Base-by-base conservation (phyloP, 2,888 invertebrate genomes). In the Machimus atricapillus region DNA sequence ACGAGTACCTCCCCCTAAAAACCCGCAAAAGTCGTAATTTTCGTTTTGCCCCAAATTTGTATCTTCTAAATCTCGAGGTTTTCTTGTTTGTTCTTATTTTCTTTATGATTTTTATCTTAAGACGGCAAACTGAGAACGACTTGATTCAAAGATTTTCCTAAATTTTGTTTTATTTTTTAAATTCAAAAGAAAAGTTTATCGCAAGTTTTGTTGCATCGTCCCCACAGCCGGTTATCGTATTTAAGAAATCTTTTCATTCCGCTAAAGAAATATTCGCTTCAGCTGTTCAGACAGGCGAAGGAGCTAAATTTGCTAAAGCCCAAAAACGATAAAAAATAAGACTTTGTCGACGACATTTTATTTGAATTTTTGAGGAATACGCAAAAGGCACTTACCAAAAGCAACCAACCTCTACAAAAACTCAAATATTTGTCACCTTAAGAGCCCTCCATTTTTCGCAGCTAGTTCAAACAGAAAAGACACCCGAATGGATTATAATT, bases 21-120 rank as follows among this genome's bases (percentile, higher is more conserved):
- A 8, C 40, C 37, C 40, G 34, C 66, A 82, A 81, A 82, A 66
- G 82, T 58, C 82, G 82, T 82, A 52, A 52, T 82, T 82, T 82
- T 52, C 66, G 9, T 82, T 82, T 66, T 79, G 52, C 40, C 31
- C 19, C n/a, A 52, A 82, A 58, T 66, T 58, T 82, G 34, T 31
- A 66, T 82, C 40, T 40, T 58, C 66, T 9, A 34, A 9, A 16
- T n/a, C 34, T 76, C 12, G 14, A 76, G n/a, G n/a, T 37, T 76
- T 37, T 37, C n/a, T 76, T 37, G 40, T 76, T 37, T 37, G 76
- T 76, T 76, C 19, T 37, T 27, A 66, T 66, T 66, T 66, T 0
- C 66, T 66, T 66, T 27, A 66, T 66, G 66, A 66, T 34, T 76
- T 76, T 76, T 76, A 37, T 76, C 40, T 40, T 37, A 14, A 76